phyloP scores from a whole-genome alignment of 2,888 invertebrate genomes.

The Leptinotarsa peninsularis region DNA sequence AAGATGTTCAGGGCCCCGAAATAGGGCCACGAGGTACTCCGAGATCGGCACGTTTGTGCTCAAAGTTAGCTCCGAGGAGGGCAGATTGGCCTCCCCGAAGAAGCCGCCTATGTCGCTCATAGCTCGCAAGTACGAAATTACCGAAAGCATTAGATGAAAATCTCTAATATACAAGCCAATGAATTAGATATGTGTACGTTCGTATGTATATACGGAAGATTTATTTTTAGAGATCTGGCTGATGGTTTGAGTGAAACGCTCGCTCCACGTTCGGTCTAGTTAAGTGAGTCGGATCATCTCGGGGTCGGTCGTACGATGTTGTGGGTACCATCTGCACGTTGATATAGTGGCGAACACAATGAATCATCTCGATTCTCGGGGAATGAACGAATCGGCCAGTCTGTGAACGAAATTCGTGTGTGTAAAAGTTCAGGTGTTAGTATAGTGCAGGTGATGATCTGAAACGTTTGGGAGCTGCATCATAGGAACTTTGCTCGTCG shows the following conservation, averaged over 20 bases:
- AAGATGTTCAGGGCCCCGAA: background rate
- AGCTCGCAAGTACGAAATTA: background rate
- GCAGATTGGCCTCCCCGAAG: constrained; percentile 1
- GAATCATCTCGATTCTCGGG: constrained; percentile 19
- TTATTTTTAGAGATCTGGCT: constrained; percentile 21
- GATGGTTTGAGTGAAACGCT: constrained; percentile 20
- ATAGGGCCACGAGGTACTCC: background rate
- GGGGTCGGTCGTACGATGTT: constrained; percentile 20
- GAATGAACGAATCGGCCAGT: constrained; percentile 15
- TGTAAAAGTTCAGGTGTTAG: constrained; percentile 18
- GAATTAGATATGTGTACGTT: constrained; percentile 19
- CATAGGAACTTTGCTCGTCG: constrained; percentile 3
- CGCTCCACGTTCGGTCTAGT: constrained; percentile 18
- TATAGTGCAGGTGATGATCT: constrained; percentile 16
- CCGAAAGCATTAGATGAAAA: constrained; percentile 13
- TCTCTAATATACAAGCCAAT: constrained; percentile 5
- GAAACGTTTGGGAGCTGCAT: background rate
- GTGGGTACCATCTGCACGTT: constrained; percentile 22
- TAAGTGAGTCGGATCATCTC: constrained; percentile 13
- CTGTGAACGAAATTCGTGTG: constrained; percentile 14
- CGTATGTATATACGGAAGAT: constrained; percentile 18
- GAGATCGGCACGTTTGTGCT: background rate
- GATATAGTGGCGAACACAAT: constrained; percentile 20
- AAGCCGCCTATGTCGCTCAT: constrained; percentile 4
- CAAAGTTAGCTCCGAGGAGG: background rate